Conservation (phyloP, 2,888 invertebrate species). For the Hydrotaea cyrtoneurina region DNA sequence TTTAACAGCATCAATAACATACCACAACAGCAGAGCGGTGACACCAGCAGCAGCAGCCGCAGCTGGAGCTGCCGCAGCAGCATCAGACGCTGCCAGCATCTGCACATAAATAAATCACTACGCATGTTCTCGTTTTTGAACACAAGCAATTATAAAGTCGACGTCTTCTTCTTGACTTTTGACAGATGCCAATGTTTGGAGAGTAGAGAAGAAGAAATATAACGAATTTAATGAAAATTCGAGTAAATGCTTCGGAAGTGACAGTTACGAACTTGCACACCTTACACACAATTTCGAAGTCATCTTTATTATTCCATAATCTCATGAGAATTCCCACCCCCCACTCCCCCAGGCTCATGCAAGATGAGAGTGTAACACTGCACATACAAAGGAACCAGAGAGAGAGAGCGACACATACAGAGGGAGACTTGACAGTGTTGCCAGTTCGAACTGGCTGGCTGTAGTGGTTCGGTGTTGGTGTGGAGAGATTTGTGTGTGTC, state of each 20-base stretch:
- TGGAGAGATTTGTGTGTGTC: constrained; percentile 26
- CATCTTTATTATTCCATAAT: constrained; percentile 18
- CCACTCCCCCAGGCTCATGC: neutral
- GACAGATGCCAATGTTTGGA: constrained; percentile 16
- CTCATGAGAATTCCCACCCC: no score
- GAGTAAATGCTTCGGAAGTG: neutral
- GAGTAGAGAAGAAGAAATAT: neutral
- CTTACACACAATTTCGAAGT: neutral
- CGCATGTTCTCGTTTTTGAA: constrained; percentile 53
- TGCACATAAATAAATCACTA: constrained; percentile 32
- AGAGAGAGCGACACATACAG: constrained; percentile 18
- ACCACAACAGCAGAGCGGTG: constrained; percentile 10
- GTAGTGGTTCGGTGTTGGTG: neutral
- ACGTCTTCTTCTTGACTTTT: neutral
- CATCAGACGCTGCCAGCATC: constrained; percentile 46
- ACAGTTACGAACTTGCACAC: neutral
- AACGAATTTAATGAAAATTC: neutral
- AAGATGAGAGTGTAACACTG: neutral
- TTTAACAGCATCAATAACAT: constrained; percentile 34
- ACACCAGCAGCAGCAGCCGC: constrained; percentile 22
- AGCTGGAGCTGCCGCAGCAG: neutral
- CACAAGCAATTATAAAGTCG: neutral
- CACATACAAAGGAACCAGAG: neutral
- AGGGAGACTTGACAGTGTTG: constrained; percentile 7
- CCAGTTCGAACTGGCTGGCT: neutral